These are phyloP conservation scores for Thereva nobilitata DNA, from an alignment of 2,888 invertebrate species.

Conservation along the genomic window DNA sequence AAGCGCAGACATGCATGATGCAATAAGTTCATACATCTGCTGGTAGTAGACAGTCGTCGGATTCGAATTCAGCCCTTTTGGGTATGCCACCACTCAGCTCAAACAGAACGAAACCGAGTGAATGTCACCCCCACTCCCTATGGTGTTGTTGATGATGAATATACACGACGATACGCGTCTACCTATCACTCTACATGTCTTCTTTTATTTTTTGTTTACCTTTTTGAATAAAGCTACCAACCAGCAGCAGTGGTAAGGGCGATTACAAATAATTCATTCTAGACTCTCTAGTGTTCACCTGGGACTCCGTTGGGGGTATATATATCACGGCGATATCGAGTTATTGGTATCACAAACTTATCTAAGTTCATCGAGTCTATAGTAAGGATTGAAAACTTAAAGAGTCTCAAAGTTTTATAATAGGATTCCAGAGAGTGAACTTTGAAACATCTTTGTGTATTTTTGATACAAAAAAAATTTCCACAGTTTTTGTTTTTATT, in stretches of 20 bases:
- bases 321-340: slow-evolving; percentile 10
- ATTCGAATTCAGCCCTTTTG: no score
- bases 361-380: no score
- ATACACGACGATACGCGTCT: slow-evolving; percentile 12
- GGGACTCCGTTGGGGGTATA: not conserved
- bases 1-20: slow-evolving; percentile 21
- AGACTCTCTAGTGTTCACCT: no score
- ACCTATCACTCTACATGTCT: not conserved
- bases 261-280: no score
- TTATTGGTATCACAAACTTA: no score
- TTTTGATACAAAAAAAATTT: no score
- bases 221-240: not conserved
- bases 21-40: not conserved
- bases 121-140: slow-evolving; percentile 40
- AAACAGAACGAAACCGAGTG: slow-evolving; percentile 45
- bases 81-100: slow-evolving; percentile 33
- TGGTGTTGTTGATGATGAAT: slow-evolving; percentile 4
- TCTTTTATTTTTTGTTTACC: not conserved
- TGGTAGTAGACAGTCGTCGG: no score
- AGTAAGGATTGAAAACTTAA: no score
- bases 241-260: slow-evolving; percentile 7
- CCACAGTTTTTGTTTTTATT: no score
- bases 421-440: no score
- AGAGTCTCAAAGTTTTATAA: no score
- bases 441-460: no score